Evolutionary conservation across 2,113 vertebrate species (phyloP).

Genomic region (Psilopsiagon aymara): DNA sequence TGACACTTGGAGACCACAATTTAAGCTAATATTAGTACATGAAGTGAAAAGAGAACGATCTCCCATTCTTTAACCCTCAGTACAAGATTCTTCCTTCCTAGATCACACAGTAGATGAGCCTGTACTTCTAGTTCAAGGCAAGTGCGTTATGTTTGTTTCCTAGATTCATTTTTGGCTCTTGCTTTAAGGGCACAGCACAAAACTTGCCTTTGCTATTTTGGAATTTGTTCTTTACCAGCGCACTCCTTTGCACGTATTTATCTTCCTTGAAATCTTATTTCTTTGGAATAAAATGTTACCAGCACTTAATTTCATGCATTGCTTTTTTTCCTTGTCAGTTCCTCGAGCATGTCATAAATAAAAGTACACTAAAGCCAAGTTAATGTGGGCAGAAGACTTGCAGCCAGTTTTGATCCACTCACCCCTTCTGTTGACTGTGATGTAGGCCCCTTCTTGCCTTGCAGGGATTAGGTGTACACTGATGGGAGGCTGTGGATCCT

Average conservation of each 20-base stretch:
- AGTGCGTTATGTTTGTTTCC: not conserved
- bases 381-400: not conserved
- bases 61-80: constrained; percentile 26
- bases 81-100: not conserved
- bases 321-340: not conserved
- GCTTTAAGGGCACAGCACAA: not conserved
- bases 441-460: not conserved
- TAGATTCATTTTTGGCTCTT: not conserved
- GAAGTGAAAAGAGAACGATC: constrained; percentile 21
- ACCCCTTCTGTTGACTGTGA: not conserved
- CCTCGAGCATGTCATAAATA: not conserved
- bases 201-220: not conserved
- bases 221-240: not conserved
- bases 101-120: not conserved
- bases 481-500: rapidly evolving
- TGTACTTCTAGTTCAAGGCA: not conserved
- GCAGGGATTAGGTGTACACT: not conserved
- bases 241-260: not conserved
- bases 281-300: not conserved
- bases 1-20: constrained; percentile 16
- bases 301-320: not conserved
- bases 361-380: not conserved
- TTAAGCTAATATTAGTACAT: constrained; percentile 18
- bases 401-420: not conserved
- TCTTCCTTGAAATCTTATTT: not conserved